Evolutionary conservation across 1,140 invertebrate species (phyloP).

Genomic region (Zaprionus ornatus): DNA sequence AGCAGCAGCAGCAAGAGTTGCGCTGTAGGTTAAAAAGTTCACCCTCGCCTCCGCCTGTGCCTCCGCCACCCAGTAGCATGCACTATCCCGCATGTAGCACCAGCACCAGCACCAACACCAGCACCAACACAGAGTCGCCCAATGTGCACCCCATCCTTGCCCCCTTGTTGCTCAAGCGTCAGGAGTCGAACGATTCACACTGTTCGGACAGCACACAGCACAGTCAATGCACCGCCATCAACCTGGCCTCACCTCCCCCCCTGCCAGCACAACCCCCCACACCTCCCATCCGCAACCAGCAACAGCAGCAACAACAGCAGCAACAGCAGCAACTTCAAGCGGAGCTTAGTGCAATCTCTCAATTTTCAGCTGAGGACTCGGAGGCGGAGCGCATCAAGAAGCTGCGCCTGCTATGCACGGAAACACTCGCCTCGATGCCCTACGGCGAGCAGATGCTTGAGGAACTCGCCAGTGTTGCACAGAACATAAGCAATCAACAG

Average conservation of each 20-base stretch:
- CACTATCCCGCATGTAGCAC: constrained; percentile 20
- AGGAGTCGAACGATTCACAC: constrained; percentile 83
- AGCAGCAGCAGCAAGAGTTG: constrained; percentile 1
- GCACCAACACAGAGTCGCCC: constrained; percentile 3
- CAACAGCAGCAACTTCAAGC: constrained; percentile 13
- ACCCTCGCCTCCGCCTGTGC: constrained; percentile 67
- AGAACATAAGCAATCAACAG: constrained; percentile 84
- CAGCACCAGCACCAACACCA: constrained; percentile 7
- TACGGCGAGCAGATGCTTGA: constrained; percentile 87
- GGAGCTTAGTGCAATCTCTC: constrained; percentile 35
- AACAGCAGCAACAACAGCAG: not conserved
- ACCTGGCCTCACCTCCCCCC: constrained; percentile 79
- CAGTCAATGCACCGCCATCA: constrained; percentile 85
- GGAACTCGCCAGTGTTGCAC: constrained; percentile 87
- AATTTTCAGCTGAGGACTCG: constrained; percentile 51
- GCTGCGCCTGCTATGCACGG: constrained; percentile 86
- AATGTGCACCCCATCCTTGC: constrained; percentile 11
- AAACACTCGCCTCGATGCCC: constrained; percentile 87
- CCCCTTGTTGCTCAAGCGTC: constrained; percentile 55
- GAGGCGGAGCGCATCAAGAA: constrained; percentile 74
- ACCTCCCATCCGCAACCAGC: constrained; percentile 32
- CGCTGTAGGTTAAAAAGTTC: constrained; percentile 41
- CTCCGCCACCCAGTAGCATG: constrained; percentile 57
- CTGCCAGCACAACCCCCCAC: constrained; percentile 37
- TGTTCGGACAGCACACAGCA: constrained; percentile 85